phyloP scores from a whole-genome alignment of 2,888 invertebrate species.

The Drosophila tanythrix region DNA sequence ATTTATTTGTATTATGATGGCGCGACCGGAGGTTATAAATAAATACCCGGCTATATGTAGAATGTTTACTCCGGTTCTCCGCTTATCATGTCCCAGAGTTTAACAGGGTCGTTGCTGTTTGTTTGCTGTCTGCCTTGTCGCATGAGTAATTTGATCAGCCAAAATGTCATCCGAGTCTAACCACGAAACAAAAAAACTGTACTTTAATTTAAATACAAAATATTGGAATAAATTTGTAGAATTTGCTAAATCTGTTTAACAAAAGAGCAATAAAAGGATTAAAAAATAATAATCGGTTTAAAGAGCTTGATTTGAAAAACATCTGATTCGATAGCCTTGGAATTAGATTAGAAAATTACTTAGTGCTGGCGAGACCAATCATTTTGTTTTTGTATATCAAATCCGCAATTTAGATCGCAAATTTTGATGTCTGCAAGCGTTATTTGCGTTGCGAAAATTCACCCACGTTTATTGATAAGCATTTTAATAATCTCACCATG shows the following conservation, averaged over 20 bases:
- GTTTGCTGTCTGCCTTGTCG: slow-evolving; percentile 53
- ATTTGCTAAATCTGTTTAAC: background rate
- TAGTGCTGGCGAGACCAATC: slow-evolving; percentile 5
- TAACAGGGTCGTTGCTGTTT: slow-evolving; percentile 54
- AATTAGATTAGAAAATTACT: background rate
- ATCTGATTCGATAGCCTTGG: background rate
- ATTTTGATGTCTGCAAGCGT: slow-evolving; percentile 38
- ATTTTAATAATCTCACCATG: slow-evolving; percentile 17
- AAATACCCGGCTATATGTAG: slow-evolving; percentile 41
- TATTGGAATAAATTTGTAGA: background rate
- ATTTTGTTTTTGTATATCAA: slow-evolving; percentile 3
- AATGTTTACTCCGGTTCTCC: slow-evolving; percentile 46
- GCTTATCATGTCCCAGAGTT: slow-evolving; percentile 43
- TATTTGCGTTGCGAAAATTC: slow-evolving; percentile 42
- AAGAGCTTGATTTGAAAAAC: background rate
- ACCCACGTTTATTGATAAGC: slow-evolving; percentile 52
- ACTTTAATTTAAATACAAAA: background rate
- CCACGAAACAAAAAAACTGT: background rate
- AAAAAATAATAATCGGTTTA: background rate
- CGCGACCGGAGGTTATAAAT: slow-evolving; percentile 66
- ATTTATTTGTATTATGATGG: slow-evolving; percentile 28
- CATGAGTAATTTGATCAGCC: slow-evolving; percentile 57
- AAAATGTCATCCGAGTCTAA: slow-evolving; percentile 27
- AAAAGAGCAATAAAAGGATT: background rate
- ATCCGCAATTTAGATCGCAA: slow-evolving; percentile 30